Evolutionary conservation across 2,797 vertebrate genomes (phyloP).

Genomic region (Channallabes apus): DNA sequence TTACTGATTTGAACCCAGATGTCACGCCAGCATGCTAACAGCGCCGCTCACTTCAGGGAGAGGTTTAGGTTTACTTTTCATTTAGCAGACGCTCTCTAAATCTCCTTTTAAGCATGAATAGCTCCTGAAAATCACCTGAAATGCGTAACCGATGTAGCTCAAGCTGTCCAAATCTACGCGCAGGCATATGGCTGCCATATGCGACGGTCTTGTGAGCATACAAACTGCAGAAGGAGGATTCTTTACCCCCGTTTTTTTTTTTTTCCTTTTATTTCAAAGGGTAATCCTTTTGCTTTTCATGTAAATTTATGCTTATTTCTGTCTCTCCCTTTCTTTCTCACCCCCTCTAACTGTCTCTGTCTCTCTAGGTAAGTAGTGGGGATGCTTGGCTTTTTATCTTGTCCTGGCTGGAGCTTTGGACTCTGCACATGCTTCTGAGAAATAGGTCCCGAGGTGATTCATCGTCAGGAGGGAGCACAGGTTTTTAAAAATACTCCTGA

Average conservation of each 20-base stretch:
- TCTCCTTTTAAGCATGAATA: constrained; percentile 47
- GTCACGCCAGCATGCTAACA: constrained; percentile 57
- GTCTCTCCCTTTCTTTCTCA: constrained; percentile 52
- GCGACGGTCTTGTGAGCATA: constrained; percentile 26
- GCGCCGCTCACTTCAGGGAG: constrained; percentile 29
- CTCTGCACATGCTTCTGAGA: constrained; percentile 49
- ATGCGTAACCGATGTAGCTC: constrained; percentile 40
- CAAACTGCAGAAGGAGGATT: constrained; percentile 28
- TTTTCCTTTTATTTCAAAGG: constrained; percentile 34
- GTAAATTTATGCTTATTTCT: constrained; percentile 44
- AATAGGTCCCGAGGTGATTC: constrained; percentile 51
- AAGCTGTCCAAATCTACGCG: constrained; percentile 43
- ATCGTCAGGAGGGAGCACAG: constrained; percentile 45
- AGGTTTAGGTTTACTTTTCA: constrained; percentile 48
- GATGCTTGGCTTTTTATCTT: constrained; percentile 60
- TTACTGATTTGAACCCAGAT: constrained; percentile 53
- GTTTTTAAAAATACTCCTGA: constrained; percentile 49
- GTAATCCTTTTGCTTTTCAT: constrained; percentile 41
- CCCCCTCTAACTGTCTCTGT: constrained; percentile 54
- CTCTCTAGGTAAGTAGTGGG: constrained; percentile 71
- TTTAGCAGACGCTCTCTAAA: constrained; percentile 47
- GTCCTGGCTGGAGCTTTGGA: constrained; percentile 45
- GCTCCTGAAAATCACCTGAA: constrained; percentile 46
- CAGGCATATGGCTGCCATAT: constrained; percentile 52
- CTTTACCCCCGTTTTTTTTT: constrained; percentile 3